These are phyloP conservation scores for Macrosteles quadrilineatus DNA, from an alignment of 1,140 invertebrate genomes.

Conservation along the genomic window DNA sequence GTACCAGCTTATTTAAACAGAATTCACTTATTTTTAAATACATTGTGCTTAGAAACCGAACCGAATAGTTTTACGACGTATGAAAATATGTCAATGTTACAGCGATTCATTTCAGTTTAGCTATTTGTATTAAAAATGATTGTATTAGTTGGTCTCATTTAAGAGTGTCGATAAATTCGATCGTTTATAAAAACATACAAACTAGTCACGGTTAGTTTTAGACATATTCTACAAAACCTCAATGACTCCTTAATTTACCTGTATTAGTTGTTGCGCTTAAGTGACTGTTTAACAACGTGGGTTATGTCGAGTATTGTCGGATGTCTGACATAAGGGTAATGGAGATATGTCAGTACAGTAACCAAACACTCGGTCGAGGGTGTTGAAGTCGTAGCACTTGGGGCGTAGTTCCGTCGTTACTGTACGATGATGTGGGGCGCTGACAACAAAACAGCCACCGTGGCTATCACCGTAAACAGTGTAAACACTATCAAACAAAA, in stretches of 20 bases:
- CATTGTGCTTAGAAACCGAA: conserved; percentile 4
- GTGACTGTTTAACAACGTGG: conserved; percentile 1
- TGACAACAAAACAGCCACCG: conserved; percentile 87
- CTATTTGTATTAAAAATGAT: conserved; percentile 13
- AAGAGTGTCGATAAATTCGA: conserved; percentile 16
- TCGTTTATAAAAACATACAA: conserved; percentile 16
- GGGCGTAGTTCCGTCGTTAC: conserved; percentile 54
- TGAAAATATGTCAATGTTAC: too few relatives aligned
- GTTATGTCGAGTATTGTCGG: conserved; percentile 16
- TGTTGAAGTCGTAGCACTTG: too few relatives aligned
- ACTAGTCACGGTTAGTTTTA: conserved; percentile 1
- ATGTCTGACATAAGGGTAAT: not conserved
- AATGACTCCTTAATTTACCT: conserved; percentile 4
- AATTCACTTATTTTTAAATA: not conserved
- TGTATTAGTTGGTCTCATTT: conserved; percentile 14
- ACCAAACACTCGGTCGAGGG: too few relatives aligned
- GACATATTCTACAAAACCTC: conserved; percentile 12
- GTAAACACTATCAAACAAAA: conserved; percentile 97
- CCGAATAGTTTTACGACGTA: too few relatives aligned
- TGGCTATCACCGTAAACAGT: conserved; percentile 93
- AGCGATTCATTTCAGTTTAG: too few relatives aligned
- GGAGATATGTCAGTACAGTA: too few relatives aligned
- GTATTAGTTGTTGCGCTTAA: conserved; percentile 24
- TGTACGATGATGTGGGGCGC: conserved; percentile 96
- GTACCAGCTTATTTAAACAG: not conserved